Evolutionary conservation across 2,888 invertebrate genomes (phyloP).

Genomic region (Hipparchia semele): DNA sequence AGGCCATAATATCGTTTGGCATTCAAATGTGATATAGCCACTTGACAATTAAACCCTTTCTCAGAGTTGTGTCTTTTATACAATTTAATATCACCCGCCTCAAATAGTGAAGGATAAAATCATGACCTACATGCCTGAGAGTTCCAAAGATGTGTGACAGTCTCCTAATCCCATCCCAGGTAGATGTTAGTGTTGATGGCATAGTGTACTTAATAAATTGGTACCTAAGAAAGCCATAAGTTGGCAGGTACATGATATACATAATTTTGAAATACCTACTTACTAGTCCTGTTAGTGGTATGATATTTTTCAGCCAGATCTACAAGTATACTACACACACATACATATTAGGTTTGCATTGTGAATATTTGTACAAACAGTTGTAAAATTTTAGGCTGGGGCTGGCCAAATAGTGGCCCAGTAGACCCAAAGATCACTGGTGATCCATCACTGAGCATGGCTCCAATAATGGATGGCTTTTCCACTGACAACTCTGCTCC

Average conservation of each 20-base stretch:
- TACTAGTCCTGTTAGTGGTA: background rate
- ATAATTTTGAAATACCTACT: background rate
- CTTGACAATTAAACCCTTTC: too few relatives aligned
- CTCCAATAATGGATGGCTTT: slow-evolving; percentile 67
- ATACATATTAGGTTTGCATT: background rate
- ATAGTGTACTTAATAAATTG: too few relatives aligned
- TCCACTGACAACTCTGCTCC: slow-evolving; percentile 54
- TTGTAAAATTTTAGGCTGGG: slow-evolving; percentile 59
- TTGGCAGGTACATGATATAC: background rate
- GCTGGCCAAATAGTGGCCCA: slow-evolving; percentile 64
- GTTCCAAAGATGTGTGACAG: too few relatives aligned
- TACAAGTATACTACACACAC: background rate
- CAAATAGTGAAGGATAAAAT: too few relatives aligned
- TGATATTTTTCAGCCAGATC: background rate
- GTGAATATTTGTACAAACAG: background rate
- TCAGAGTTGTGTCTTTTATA: too few relatives aligned
- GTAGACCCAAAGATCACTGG: slow-evolving; percentile 63
- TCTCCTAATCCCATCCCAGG: too few relatives aligned
- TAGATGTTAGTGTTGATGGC: too few relatives aligned
- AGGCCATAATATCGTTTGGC: too few relatives aligned
- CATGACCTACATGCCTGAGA: too few relatives aligned
- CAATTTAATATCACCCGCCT: too few relatives aligned
- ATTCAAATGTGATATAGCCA: too few relatives aligned
- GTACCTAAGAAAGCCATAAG: too few relatives aligned
- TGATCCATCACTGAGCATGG: slow-evolving; percentile 60